phyloP scores from a whole-genome alignment of 2,888 invertebrate genomes.

The Cacoxenus indagator region DNA sequence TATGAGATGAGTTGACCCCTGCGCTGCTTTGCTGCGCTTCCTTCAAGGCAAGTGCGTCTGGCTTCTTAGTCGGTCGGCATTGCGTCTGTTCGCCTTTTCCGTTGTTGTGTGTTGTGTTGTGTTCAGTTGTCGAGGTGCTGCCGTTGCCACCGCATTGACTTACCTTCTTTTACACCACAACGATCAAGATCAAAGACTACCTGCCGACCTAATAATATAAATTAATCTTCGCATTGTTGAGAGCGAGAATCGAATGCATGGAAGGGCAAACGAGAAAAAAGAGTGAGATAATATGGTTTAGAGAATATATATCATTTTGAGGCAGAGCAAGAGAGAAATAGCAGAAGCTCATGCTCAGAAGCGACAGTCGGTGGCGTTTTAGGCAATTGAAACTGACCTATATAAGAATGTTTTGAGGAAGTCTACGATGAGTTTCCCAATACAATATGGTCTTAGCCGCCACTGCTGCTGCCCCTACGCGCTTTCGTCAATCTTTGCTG shows the following conservation, averaged over 20 bases:
- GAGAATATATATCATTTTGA: no score
- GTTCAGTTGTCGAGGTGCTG: slow-evolving; percentile 46
- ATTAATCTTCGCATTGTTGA: slow-evolving; percentile 67
- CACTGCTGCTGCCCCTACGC: no score
- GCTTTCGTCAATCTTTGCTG: slow-evolving; percentile 34
- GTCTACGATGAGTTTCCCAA: no score
- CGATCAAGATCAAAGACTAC: slow-evolving; percentile 63
- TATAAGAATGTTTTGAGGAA: neutral
- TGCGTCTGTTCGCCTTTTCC: slow-evolving; percentile 1
- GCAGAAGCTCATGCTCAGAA: no score
- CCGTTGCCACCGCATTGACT: slow-evolving; percentile 68
- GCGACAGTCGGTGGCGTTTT: neutral
- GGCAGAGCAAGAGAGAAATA: no score
- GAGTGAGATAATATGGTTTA: slow-evolving; percentile 8
- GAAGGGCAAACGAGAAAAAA: neutral
- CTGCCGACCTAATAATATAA: slow-evolving; percentile 69
- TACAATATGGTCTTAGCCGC: no score
- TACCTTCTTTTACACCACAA: slow-evolving; percentile 68
- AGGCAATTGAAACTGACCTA: neutral
- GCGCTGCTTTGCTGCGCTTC: neutral
- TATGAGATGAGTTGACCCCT: neutral
- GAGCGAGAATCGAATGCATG: slow-evolving; percentile 20
- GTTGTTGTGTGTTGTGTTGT: slow-evolving; percentile 14
- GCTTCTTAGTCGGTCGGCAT: neutral
- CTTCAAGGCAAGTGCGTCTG: neutral